Base-by-base conservation (phyloP, 2,888 invertebrate species). In the Mythimna albipuncta region DNA sequence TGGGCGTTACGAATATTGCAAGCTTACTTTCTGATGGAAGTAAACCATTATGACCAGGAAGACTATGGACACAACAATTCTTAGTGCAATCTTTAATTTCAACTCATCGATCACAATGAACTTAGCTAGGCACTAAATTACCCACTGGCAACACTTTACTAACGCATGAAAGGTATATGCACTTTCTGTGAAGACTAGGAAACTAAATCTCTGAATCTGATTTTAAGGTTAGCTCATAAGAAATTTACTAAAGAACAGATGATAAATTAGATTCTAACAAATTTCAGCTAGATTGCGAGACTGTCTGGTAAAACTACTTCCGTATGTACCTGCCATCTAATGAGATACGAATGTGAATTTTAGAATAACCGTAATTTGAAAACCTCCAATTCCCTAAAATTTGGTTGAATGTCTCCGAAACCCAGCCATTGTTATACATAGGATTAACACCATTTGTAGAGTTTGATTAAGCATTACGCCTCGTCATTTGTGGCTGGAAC, bases 111-210 rank as follows among this genome's bases (percentile, higher is more conserved):
- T 72, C 21, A 57, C 26, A 38, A 69, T 63, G 26, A 66, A 66
- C 58, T 78, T 26, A 16, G 26, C 13, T 26, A 50, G 35, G 35
- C 21, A 62, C 65, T 78, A 32, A 64, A 62, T 65, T 55, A 11
- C 52, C 10, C 35, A 32, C 64, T 66, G 69, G 63, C 79, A 69
- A n/a, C 16, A 41, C 35, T 58, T 78, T n/a, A 69, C 58, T 41
- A 64, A 69, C 58, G 35, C 19, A 2, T 59, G 21, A 44, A 16
- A 58, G 44, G n/a, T 61, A 41, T 58, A 1, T 54, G 35, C 16
- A 7, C 35, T 3, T 32, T 32, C 32, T 21, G n/a, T 13, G 26
- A 35, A 16, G 7, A n/a, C 7, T 38, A 35, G 66, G 35, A 9
- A 47, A 57, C 10, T 21, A 35, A 44, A 35, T 21, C 21, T 35